phyloP scores from a whole-genome alignment of 2,113 vertebrate species.

The Daboia siamensis region DNA sequence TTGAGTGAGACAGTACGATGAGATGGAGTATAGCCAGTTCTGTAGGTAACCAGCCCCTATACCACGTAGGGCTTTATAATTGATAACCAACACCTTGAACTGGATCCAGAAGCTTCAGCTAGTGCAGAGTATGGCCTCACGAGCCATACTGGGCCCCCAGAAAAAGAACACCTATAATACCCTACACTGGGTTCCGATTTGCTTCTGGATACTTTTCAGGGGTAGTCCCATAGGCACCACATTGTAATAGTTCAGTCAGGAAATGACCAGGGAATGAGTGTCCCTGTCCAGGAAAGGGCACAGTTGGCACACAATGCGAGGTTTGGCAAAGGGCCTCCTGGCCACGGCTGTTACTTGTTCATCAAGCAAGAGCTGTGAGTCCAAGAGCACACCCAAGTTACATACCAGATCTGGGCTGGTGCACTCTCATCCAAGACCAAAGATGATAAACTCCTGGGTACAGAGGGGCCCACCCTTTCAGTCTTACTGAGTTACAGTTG shows the following conservation, averaged over 20 bases:
- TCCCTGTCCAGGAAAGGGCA: neutral
- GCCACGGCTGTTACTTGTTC: too few relatives aligned
- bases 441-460: too few relatives aligned
- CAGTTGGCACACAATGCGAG: neutral
- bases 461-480: neutral
- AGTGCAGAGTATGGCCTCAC: too few relatives aligned
- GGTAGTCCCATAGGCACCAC: neutral
- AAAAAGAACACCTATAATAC: too few relatives aligned
- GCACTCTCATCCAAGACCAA: too few relatives aligned
- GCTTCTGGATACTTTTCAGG: neutral
- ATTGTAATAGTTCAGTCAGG: neutral
- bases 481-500: neutral
- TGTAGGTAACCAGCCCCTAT: neutral
- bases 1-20: neutral
- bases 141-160: too few relatives aligned
- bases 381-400: too few relatives aligned
- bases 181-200: too few relatives aligned
- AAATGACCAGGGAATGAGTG: neutral
- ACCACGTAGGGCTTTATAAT: neutral
- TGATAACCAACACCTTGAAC: neutral
- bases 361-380: too few relatives aligned
- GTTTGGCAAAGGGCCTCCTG: neutral
- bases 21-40: neutral
- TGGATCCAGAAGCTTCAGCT: neutral
- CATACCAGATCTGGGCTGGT: too few relatives aligned